Percentiles rank a stretch among this genome's conserved stretches.
phyloP scores from a whole-genome alignment of 2,797 vertebrate species.

The Pelodytes ibericus region DNA sequence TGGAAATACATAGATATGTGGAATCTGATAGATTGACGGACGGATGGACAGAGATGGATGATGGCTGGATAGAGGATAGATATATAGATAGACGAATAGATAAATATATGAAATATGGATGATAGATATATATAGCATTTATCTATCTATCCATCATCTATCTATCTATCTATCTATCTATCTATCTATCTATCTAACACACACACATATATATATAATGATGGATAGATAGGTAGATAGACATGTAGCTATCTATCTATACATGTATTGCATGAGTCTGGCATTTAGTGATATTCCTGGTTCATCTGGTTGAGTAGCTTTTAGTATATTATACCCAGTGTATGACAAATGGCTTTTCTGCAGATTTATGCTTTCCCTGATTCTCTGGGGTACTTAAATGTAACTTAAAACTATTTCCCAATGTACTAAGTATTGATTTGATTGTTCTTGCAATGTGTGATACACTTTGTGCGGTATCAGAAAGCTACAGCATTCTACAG shows the following conservation, averaged over 20 bases:
- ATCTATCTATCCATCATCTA: no score
- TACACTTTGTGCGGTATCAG: conserved; percentile 49
- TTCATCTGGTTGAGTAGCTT: conserved; percentile 39
- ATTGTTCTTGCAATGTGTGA: conserved; percentile 34
- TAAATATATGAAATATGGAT: no score
- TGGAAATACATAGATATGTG: no score
- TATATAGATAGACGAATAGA: no score
- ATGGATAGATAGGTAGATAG: conserved; percentile 10
- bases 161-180: conserved; percentile 21
- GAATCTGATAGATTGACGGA: no score
- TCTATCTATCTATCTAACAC: conserved; percentile 32
- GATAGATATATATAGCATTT: no score
- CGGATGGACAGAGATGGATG: no score
- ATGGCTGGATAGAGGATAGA: no score
- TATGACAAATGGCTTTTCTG: conserved; percentile 53
- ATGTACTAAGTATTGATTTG: conserved; percentile 55
- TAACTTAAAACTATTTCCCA: conserved; percentile 57
- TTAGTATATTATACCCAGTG: conserved; percentile 47
- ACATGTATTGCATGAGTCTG: conserved; percentile 7
- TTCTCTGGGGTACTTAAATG: conserved; percentile 55
- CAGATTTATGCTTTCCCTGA: conserved; percentile 50
- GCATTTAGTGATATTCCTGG: conserved; percentile 27
- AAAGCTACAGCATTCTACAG: conserved; percentile 40
- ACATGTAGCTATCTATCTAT: conserved; percentile 3
- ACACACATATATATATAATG: no score